Percentiles rank a stretch among this genome's conserved stretches.
Evolutionary conservation across 2,797 vertebrate genomes (phyloP).

Genomic region (Pseudomugil tenellus): DNA sequence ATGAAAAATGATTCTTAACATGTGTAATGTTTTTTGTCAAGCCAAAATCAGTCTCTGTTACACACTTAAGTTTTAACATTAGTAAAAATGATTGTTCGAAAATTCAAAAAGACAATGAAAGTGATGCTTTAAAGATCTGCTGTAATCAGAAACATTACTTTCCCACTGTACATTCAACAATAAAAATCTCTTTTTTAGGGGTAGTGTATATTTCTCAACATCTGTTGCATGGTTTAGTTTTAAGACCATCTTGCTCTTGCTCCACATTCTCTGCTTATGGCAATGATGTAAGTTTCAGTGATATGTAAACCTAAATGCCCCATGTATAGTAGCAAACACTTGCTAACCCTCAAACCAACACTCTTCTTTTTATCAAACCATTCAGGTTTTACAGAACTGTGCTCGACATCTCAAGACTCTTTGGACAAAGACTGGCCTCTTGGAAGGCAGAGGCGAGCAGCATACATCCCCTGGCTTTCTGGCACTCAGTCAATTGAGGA

Average conservation of each 20-base stretch:
- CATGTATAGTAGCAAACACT: slow-evolving; percentile 34
- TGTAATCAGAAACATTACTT: too few relatives aligned
- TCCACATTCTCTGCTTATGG: neutral
- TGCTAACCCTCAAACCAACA: slow-evolving; percentile 55
- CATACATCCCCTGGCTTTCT: slow-evolving; percentile 79
- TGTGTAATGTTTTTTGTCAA: neutral
- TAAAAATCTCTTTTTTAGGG: too few relatives aligned
- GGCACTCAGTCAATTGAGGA: slow-evolving; percentile 84
- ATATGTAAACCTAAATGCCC: neutral
- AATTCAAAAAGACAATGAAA: neutral
- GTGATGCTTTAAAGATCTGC: too few relatives aligned
- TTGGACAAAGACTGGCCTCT: slow-evolving; percentile 74
- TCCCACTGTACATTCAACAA: too few relatives aligned
- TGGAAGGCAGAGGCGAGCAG: slow-evolving; percentile 78
- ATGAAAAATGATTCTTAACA: too few relatives aligned
- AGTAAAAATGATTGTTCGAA: neutral
- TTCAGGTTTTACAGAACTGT: slow-evolving; percentile 70
- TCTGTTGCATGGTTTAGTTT: neutral
- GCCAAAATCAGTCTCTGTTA: neutral
- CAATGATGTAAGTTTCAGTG: neutral
- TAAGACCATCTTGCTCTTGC: neutral
- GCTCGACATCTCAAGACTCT: slow-evolving; percentile 77
- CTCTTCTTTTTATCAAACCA: slow-evolving; percentile 46
- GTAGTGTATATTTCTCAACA: neutral
- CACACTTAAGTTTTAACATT: neutral